Base-by-base conservation (phyloP, 2,113 vertebrate species). In the Lepisosteus oculatus region DNA sequence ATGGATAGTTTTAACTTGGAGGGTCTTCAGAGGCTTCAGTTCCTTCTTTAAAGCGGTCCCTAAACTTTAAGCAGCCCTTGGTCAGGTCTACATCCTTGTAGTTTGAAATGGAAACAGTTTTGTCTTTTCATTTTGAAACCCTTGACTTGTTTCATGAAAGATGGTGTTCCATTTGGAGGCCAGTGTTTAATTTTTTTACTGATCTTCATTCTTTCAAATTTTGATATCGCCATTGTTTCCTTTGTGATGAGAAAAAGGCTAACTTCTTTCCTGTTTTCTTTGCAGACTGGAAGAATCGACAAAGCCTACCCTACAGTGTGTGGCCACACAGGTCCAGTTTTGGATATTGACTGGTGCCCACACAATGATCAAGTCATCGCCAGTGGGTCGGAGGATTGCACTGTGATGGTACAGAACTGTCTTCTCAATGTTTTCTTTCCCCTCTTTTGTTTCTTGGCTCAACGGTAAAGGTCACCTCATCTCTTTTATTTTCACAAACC, bases 301-400 rank as follows among this genome's bases (percentile, higher is more conserved):
- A 98, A 98, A 82, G 91, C 96, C 74, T 97, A 96, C 87, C 97
- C 97, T 11, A 97, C 94, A 14, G 96, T 99, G 72, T 99, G 97
- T 72, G 97, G 97, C 41, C 97, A 99, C 89, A 99, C 96, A 2
- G 96, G 96, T 55, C 96, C 96, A 0, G 97, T 99, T 86, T 87
- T 99, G 62, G 97, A 99, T 87, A 98, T 99, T 4, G 96, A 98
- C 12, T 99, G 97, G 97, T 98, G 96, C 75, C 97, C 96, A 43
- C 96, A 99, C 70, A 97, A 98, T 0, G 97, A 99, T 77, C 94
- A 98, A 13, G 93, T 99, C 74, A 96, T 99, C 2, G 97, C 97
- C 88, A 98, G 97, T 0, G 95, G 95, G 65, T 98, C 97, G 0
- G 97, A 99, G 85, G 97, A 99, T 86, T 98, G 96, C 90, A 95